Evolutionary conservation across 1,140 invertebrate genomes (phyloP), one percentile per base, ranked within the genome.

Genomic region (Apocrypta bakeri): DNA sequence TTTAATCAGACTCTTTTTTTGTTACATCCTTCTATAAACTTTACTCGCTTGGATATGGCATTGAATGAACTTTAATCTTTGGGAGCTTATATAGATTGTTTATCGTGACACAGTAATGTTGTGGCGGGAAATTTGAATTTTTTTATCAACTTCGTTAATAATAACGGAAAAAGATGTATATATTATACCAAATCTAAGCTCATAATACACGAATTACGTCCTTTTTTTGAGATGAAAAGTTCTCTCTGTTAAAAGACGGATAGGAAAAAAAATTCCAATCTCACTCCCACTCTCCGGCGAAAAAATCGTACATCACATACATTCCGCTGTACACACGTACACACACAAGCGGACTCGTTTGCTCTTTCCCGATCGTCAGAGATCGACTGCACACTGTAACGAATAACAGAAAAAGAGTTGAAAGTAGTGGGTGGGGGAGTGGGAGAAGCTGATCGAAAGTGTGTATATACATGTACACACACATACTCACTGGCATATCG

Each of bases 401-500:
- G 17, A 17, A 56, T 21, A 7, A 17, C 42, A 48, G 48, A 56
- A 56, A 17, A 80, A 79, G 81, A 85, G 33, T 37, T 37, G n/a
- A n/a, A n/a, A n/a, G n/a, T n/a, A n/a, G n/a, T n/a, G 79, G 83
- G 80, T 74, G 77, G 75, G 69, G 63, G 4, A 56, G 42, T 64
- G 63, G 85, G 83, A 85, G 84, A 84, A n/a, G 21, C 48, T 7
- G 48, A 56, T 56, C 48, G 48, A 56, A 56, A 56, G 48, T 7
- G 21, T 56, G 21, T 56, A 3, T 48, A 48, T 48, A 48, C 21
- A 56, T 6, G 0, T n/a, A 56, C 83, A 85, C 87, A 79, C 82
- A 84, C 85, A 87, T 85, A 81, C 86, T 86, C 84, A 83, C 89
- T 88, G 87, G 87, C 88, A 88, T 91, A 90, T 91, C 89, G 89